Conservation (phyloP, 2,113 vertebrate genomes). For the Cryptotis parvus region DNA sequence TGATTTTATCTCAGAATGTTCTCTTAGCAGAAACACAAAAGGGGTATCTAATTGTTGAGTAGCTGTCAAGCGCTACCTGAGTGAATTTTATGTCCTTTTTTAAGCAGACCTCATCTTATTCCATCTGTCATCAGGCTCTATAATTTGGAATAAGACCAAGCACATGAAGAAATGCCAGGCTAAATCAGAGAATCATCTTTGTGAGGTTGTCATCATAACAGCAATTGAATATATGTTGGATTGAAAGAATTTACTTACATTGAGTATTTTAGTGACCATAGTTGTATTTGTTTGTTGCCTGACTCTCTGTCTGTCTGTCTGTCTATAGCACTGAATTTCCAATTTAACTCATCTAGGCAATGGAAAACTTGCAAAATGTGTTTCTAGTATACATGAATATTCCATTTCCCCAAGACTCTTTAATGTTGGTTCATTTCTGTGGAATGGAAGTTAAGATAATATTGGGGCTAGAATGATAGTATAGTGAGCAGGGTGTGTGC, state of each 20-base stretch:
- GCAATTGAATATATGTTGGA: slow-evolving; percentile 22
- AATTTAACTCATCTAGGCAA: neutral
- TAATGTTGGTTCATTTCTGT: neutral
- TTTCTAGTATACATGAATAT: neutral
- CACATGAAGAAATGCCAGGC: slow-evolving; percentile 26
- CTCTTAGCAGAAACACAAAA: neutral
- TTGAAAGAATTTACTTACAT: slow-evolving; percentile 45
- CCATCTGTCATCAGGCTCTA: slow-evolving; percentile 34
- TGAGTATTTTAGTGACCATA: neutral
- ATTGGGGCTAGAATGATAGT: neutral
- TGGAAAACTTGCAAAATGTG: slow-evolving; percentile 37
- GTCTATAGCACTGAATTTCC: neutral
- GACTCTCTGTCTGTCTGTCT: too few species aligned
- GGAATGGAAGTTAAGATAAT: neutral
- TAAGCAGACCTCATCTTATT: neutral
- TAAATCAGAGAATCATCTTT: slow-evolving; percentile 45
- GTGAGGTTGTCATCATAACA: neutral
- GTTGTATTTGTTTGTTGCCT: neutral
- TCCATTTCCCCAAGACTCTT: neutral
- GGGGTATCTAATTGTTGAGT: neutral
- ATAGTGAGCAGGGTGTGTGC: too few species aligned
- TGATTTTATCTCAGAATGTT: slow-evolving; percentile 3
- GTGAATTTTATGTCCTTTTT: neutral
- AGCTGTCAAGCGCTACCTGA: neutral
- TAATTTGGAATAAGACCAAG: slow-evolving; percentile 44